Base-by-base conservation (phyloP, 1,140 invertebrate genomes). In the Whitmania pigra region DNA sequence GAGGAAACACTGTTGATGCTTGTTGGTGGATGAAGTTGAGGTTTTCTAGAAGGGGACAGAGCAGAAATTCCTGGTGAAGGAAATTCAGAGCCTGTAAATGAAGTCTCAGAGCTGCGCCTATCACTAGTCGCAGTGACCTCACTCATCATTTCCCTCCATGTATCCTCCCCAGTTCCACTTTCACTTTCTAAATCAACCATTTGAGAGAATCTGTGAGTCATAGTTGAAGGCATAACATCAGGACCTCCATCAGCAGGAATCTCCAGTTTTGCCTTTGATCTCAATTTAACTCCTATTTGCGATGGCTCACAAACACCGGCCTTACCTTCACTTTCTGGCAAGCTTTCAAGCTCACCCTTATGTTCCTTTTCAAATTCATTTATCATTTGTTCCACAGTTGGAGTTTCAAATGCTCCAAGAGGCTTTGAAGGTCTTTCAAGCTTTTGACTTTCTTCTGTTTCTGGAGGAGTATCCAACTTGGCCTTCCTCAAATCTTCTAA, bases 341-440 rank as follows among this genome's bases (percentile, higher is more conserved):
- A 63, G 43, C 43, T 49, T 49, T 49, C 43, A 49, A 49, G 43
- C 13, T 49, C 43, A 49, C 15, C 5, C 20, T 53, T 49, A 18
- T 49, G 20, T 18, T 53, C 69, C 20, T 49, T 25, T 25, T 70
- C 43, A 20, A 53, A 25, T 22, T 43, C 74, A 57, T 77, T 77
- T 49, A 81, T 77, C 54, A 81, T 75, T 73, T 82, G 79, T 57
- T 79, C 77, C 18, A 81, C 75, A 74, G 79, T 82, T 27, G 81
- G 80, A 63, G 79, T 76, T 54, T 83, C 79, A 55, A 94, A 92
- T 17, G 88, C 80, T 7, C 94, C 94, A 77, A 96, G 89, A 2
- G 88, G 88, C 75, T 87, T 85, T 73, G 88, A 87, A 13, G 93
- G 92, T 67, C 93, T 82, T 85, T 97, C 94, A 68, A 87, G 86